Base-by-base conservation (phyloP, 2,888 invertebrate genomes). In the Yponomeuta sedellus region DNA sequence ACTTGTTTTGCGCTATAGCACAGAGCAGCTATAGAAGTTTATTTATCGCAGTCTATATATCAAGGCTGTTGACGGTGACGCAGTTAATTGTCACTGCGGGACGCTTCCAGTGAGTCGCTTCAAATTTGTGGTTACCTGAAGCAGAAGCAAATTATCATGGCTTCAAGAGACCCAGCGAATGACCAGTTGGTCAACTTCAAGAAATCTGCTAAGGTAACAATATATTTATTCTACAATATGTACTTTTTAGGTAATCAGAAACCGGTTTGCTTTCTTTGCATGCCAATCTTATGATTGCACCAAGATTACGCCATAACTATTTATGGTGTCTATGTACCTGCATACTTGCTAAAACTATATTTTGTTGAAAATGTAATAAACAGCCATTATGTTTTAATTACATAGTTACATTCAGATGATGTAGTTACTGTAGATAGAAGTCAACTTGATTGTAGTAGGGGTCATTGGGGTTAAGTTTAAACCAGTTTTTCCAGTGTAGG, bases 131-230 rank as follows among this genome's bases (percentile, higher is more conserved):
- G 2, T 58, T n/a, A n/a, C 1, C 34, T 34, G 34, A 61, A 22
- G 0, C 44, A 2, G 20, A 59, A 59, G 44, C 44, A 66, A 22
- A 64, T 19, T 28, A 28, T 40, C 62, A 92, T 91, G 91, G 79
- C 92, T 71, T 85, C 86, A 69, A 92, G 94, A 71, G 93, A 94
- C 72, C 91, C 93, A 64, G 92, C 94, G 28, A 74, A 93, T 57
- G 93, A 94, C 72, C 95, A 95, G 81, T 88, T 95, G 66, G 87
- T 91, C 70, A 88, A 92, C 70, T 94, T 88, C 82, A 94, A 93
- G 80, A 93, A 93, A 74, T 77, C 78, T 63, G 75, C 92, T 61
- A 93, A 93, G 92, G 95, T 81, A 10, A 34, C 28, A 25, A 22
- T 61, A 3, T 11, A 2, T 34, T 28, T 34, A 61, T 16, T 34